phyloP scores from a whole-genome alignment of 2,888 invertebrate genomes.

The Chymomyza fuscimana region DNA sequence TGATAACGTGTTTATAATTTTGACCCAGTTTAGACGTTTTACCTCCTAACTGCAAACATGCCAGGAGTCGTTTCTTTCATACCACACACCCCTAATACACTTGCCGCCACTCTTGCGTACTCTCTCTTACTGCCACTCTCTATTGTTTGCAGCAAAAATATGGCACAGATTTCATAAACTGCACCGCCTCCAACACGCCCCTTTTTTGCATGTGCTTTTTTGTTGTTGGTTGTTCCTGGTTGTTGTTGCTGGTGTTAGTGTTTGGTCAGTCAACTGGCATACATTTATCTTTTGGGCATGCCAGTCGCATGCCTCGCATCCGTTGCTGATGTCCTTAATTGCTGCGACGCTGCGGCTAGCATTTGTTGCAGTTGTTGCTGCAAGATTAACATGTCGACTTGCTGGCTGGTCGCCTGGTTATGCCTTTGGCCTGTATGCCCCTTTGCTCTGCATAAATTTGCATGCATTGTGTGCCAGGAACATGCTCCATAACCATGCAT shows the following conservation, averaged over 20 bases:
- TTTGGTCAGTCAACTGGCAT: conserved; percentile 8
- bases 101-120: neutral
- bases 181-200: neutral
- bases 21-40: conserved; percentile 59
- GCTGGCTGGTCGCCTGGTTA: neutral
- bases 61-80: neutral
- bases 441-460: conserved; percentile 45
- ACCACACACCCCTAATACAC: neutral
- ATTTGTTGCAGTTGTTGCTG: conserved; percentile 30
- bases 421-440: conserved; percentile 10
- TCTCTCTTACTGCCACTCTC: neutral
- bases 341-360: conserved; percentile 41
- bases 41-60: neutral
- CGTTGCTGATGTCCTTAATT: conserved; percentile 62
- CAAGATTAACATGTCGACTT: conserved; percentile 26
- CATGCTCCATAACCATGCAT: neutral
- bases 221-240: conserved; percentile 32
- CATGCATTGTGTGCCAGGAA: neutral
- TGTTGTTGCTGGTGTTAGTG: conserved; percentile 26
- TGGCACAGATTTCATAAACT: conserved; percentile 7
- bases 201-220: neutral
- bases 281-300: conserved; percentile 54
- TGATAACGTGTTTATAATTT: conserved; percentile 74
- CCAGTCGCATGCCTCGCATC: conserved; percentile 32
- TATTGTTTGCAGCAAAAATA: conserved; percentile 2